Evolutionary conservation across 2,888 invertebrate genomes (phyloP).

Genomic region (Rotaria magnacalcarata): DNA sequence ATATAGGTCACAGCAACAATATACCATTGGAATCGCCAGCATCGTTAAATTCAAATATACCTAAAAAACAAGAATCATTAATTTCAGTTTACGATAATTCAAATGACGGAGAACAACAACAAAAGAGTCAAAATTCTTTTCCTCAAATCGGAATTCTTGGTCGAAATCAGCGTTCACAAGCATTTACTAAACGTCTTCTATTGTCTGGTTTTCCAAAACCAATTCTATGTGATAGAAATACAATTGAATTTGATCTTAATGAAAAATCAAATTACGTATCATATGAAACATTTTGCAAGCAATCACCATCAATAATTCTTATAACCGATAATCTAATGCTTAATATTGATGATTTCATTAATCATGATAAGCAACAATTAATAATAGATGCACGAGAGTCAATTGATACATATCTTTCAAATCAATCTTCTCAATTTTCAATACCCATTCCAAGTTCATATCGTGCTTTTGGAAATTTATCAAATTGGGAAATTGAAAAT

Average conservation of each 20-base stretch:
- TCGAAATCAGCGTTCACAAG: neutral
- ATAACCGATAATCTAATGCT: neutral
- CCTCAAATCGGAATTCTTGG: neutral
- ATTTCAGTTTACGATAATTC: conserved; percentile 29
- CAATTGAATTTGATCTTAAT: neutral
- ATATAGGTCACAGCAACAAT: neutral
- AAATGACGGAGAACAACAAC: conserved; percentile 10
- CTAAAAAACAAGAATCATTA: neutral
- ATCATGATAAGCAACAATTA: neutral
- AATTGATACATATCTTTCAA: neutral
- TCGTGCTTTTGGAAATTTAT: conserved; percentile 26
- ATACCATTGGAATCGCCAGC: neutral
- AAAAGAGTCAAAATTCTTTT: neutral
- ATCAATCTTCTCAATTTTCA: neutral
- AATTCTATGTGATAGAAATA: neutral
- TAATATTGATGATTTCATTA: neutral
- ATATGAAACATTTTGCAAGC: neutral
- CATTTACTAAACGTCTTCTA: neutral
- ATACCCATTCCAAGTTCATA: neutral
- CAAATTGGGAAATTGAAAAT: conserved; percentile 18
- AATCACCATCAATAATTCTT: neutral
- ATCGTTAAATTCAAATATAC: neutral
- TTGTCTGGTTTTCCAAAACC: conserved; percentile 6
- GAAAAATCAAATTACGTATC: neutral
- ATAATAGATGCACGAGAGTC: neutral